Conservation (phyloP, 2,888 invertebrate genomes). For the Drosophila neotestacea region DNA sequence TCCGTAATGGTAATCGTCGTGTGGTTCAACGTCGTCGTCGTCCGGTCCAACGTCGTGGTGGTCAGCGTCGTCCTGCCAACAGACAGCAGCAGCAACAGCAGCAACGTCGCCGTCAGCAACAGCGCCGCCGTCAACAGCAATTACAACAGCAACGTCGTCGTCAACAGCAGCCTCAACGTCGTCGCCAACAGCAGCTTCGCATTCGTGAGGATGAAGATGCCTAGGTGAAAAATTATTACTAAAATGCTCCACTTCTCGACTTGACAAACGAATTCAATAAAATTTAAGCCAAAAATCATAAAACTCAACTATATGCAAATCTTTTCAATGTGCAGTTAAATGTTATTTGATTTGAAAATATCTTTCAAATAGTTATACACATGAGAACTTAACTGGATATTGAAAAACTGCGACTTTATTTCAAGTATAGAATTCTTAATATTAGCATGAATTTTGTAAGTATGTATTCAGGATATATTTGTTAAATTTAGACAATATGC, state of each 20-base stretch:
- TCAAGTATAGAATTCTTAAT: no score
- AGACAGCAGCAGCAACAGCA: slow-evolving; percentile 46
- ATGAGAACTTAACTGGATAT: no score
- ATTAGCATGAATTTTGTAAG: no score
- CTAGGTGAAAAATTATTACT: slow-evolving; percentile 6
- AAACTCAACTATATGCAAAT: no score
- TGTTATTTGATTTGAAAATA: no score
- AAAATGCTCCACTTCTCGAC: neutral
- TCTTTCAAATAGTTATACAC: no score
- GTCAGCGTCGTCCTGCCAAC: slow-evolving; percentile 45
- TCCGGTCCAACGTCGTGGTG: slow-evolving; percentile 41
- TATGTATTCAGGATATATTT: no score
- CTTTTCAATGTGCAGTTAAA: no score
- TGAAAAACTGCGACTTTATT: no score
- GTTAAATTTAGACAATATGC: no score
- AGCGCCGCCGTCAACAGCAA: slow-evolving; percentile 36
- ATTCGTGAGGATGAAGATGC: slow-evolving; percentile 29
- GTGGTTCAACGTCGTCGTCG: slow-evolving; percentile 45
- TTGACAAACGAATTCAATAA: slow-evolving; percentile 44
- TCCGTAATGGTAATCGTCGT: slow-evolving; percentile 27
- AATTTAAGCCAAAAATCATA: slow-evolving; percentile 28
- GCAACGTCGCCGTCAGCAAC: slow-evolving; percentile 46
- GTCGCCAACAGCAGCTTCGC: slow-evolving; percentile 40
- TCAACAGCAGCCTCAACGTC: slow-evolving; percentile 37
- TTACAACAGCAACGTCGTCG: slow-evolving; percentile 34